Base-by-base conservation (phyloP, 37 sponge, comb jelly and placozoan genomes). In the Aplysina aerophoba region DNA sequence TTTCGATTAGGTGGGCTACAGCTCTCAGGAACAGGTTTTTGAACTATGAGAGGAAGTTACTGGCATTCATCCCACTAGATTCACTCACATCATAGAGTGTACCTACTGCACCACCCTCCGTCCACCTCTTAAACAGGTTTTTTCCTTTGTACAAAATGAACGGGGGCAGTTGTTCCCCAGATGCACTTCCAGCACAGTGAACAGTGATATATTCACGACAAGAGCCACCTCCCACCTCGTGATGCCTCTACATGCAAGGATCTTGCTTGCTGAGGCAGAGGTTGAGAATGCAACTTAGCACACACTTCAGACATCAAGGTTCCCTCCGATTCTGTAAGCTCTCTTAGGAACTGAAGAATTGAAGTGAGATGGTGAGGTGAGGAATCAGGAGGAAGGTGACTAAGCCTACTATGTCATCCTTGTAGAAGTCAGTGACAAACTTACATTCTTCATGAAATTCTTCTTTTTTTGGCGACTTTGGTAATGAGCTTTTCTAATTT, bases 121-220 rank as follows among this genome's bases (percentile, higher is more conserved):
- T 74, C 85, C 85, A 85, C 59, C 62, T 59, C 14, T 35, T 20
- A 24, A 56, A 85, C 60, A 85, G 35, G 41, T 74, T 74, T 74
- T 59, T 67, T 6, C 71, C 84, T 66, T 83, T 83, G 71, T 83
- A 83, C 71, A 83, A 30, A 20, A 65, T 67, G 37, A 83, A 83
- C 20, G 71, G 84, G 28, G 55, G 84, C 2, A 83, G 55, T 11
- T n/a, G 53, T 12, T 67, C 71, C 37, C 84, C 84, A 38, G 71
- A 16, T 41, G 54, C 84, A 83, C 55, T 31, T 6, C 71, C 84
- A 4, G 71, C 68, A 38, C 84, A 83, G 21, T 67, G 68, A 50
- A 83, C 71, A 55, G 84, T 83, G 33, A 83, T 84, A 25, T 72
- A 68, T 66, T 65, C 71, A 27, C 53, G 68, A 28, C 53, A 53